Percentiles rank a stretch among this genome's conserved stretches.
phyloP scores from a whole-genome alignment of 2,113 vertebrate species.

The Aegotheles bennettii region DNA sequence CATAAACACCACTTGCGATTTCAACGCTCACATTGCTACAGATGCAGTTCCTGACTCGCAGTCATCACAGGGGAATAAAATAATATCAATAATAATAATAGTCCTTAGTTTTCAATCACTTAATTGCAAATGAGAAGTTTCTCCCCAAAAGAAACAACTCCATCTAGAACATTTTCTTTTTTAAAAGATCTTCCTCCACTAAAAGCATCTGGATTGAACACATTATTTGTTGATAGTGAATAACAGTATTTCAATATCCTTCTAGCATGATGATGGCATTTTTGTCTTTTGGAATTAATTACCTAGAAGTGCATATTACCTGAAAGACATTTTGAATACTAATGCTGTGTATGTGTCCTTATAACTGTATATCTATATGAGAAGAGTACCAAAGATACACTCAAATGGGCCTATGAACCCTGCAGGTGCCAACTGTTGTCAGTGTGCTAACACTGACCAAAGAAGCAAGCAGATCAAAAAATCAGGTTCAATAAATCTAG shows the following conservation, averaged over 20 bases:
- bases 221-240: neutral
- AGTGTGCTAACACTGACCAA: neutral
- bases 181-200: neutral
- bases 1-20: conserved; percentile 4
- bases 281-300: neutral
- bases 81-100: neutral
- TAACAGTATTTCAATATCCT: neutral
- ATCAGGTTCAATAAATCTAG: neutral
- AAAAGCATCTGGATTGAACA: neutral
- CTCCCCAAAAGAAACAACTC: neutral
- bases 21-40: neutral
- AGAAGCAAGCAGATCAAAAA: neutral
- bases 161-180: neutral
- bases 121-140: neutral
- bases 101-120: neutral
- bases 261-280: neutral
- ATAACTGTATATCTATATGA: neutral
- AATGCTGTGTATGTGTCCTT: neutral
- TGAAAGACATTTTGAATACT: neutral
- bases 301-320: neutral
- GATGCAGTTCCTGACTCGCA: neutral
- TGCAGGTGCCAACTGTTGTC: neutral
- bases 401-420: fast-evolving
- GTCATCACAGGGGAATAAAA: neutral
- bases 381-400: neutral